Base-by-base conservation (phyloP, 2,113 vertebrate species). In the Coracopsis vasa region DNA sequence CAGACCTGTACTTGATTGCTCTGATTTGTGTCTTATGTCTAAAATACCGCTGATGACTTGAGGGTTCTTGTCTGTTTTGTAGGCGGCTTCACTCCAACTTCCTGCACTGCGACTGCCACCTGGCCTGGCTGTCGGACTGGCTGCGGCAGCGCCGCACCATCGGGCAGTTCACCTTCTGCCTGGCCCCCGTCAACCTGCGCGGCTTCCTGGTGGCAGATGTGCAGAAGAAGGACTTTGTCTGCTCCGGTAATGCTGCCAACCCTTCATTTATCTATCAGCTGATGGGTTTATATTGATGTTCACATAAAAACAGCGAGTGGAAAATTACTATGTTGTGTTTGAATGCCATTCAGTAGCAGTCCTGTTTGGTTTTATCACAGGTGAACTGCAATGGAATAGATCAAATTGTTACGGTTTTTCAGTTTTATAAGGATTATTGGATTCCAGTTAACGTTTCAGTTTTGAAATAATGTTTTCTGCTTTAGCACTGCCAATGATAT, bases 51-150 rank as follows among this genome's bases (percentile, higher is more conserved):
- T 35, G 3, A 2, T 53, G 31, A 88, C 39, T 6, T 7, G 1
- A 12, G 60, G 28, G 18, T 23, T 51, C 31, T 73, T 85, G n/a
- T 94, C 35, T 72, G 19, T 75, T 23, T 72, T 94, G 53, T 72
- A 99, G 99, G 85, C 99, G 99, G 58, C 98, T 99, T 51, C 99
- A 99, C 98, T 99, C 99, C 97, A 99, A 99, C 97, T 99, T 98
- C 94, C 98, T 99, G 95, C 98, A 99, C 97, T 99, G 99, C 27
- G 99, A 99, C 98, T 99, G 99, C 92, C 99, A 99, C 98, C 98
- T 99, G 97, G 98, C 99, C 78, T 99, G 99, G 99, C 99, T 99
- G 61, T 99, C 99, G 0, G 99, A 99, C 80, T 99, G 99, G 99
- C 98, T 99, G 95, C 98, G 99, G 42, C 99, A 99, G 96, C 96